A percentile compares a stretch with the other conserved stretches of the same genome.
phyloP scores from a whole-genome alignment of 2,888 invertebrate species.

The Tenthredo scrophulariae region DNA sequence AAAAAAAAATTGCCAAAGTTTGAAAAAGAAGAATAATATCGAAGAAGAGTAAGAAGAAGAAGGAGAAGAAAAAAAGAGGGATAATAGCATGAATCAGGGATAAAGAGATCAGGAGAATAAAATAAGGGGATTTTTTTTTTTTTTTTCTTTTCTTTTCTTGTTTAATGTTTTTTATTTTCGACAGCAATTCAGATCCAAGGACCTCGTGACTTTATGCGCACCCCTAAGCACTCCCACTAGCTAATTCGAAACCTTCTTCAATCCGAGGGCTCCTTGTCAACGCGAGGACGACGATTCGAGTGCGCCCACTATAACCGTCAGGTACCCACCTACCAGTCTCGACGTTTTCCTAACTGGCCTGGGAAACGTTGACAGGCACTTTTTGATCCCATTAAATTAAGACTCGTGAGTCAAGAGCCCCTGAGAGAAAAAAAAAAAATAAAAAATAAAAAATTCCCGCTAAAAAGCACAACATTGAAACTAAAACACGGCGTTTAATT shows the following conservation, averaged over 20 bases:
- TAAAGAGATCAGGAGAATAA: background rate
- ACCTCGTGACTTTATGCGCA: constrained; percentile 8
- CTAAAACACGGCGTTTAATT: background rate
- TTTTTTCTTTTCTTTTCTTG: too few species aligned
- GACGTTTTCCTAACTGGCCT: constrained; percentile 5
- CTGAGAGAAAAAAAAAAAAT: background rate
- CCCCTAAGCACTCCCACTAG: constrained; percentile 7
- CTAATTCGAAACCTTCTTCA: constrained; percentile 41
- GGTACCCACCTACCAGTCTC: constrained; percentile 12
- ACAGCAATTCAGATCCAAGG: constrained; percentile 16
- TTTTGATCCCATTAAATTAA: constrained; percentile 44
- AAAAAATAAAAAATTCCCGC: background rate
- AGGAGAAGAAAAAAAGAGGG: background rate
- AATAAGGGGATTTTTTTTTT: background rate
- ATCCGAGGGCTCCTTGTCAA: constrained; percentile 35
- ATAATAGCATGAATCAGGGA: background rate
- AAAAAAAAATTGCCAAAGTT: constrained; percentile 1
- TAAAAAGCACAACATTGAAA: constrained; percentile 32
- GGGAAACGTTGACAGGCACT: constrained; percentile 26
- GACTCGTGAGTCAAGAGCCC: constrained; percentile 13
- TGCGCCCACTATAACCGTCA: constrained; percentile 45
- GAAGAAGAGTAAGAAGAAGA: background rate
- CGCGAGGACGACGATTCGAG: constrained; percentile 39
- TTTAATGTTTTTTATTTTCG: background rate
- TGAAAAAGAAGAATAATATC: too few species aligned